Evolutionary conservation across 2,113 vertebrate genomes (phyloP).

Genomic region (Oreochromis tanganicae): DNA sequence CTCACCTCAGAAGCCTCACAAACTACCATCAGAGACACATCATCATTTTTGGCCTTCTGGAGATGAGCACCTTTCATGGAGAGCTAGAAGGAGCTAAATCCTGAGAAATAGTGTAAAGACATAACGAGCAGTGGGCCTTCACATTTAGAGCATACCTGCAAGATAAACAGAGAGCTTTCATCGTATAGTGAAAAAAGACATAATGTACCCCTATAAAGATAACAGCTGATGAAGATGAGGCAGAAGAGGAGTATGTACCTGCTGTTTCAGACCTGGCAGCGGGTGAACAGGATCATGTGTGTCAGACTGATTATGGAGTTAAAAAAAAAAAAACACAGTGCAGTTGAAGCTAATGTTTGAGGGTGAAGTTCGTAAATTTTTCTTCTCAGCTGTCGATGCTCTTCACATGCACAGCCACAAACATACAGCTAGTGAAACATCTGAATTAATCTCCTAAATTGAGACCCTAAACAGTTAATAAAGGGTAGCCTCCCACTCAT

Average conservation of each 20-base stretch:
- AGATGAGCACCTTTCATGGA: rapidly evolving
- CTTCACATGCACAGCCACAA: background rate
- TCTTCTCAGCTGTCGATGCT: background rate
- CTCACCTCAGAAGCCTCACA: background rate
- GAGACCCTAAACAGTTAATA: background rate
- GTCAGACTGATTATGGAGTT: background rate
- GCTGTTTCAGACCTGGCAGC: background rate
- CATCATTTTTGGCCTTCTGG: background rate
- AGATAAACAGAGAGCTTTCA: background rate
- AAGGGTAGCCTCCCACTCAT: background rate
- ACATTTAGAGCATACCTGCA: background rate
- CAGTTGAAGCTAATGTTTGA: background rate
- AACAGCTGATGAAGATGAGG: background rate
- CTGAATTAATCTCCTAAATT: background rate
- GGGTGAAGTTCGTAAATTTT: background rate
- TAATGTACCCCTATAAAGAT: background rate
- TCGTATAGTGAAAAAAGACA: background rate
- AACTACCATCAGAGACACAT: background rate
- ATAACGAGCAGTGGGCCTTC: background rate
- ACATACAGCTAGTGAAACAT: no score
- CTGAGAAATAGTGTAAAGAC: background rate
- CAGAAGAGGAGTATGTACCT: background rate
- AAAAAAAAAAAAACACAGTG: background rate
- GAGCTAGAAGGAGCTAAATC: background rate
- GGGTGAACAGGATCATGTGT: background rate